Evolutionary conservation across 1,140 invertebrate species (phyloP).

Genomic region (Drosophila leontia): DNA sequence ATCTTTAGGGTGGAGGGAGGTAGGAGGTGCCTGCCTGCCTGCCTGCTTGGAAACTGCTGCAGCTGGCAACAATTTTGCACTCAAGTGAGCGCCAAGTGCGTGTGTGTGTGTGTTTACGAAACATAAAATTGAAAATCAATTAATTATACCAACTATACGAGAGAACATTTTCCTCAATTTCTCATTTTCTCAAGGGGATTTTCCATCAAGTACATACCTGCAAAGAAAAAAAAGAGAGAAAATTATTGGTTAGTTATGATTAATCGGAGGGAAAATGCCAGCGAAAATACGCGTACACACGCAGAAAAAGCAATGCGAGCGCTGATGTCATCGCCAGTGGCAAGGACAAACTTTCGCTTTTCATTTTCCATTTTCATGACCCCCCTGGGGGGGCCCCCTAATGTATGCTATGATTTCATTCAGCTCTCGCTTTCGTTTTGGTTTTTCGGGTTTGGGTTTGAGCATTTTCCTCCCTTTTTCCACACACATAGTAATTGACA

Average conservation of each 20-base stretch:
- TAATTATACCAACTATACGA: conserved; percentile 55
- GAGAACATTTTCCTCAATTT: conserved; percentile 19
- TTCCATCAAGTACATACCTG: conserved; percentile 53
- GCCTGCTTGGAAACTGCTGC: conserved; percentile 21
- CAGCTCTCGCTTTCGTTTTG: background rate
- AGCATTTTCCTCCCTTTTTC: background rate
- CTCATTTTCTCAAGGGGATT: conserved; percentile 4
- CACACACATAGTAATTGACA: conserved; percentile 65
- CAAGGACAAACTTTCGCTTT: conserved; percentile 76
- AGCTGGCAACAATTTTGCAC: conserved; percentile 70
- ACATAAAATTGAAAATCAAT: conserved; percentile 65
- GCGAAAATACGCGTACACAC: conserved; percentile 14
- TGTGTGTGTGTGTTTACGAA: conserved; percentile 28
- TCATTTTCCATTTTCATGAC: conserved; percentile 6
- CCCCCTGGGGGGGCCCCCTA: conserved; percentile 37
- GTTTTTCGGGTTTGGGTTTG: background rate
- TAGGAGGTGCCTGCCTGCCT: background rate
- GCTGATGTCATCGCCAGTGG: conserved; percentile 72
- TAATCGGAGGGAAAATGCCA: conserved; percentile 29
- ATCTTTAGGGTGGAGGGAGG: background rate
- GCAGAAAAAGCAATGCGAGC: conserved; percentile 27
- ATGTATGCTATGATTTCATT: conserved; percentile 63
- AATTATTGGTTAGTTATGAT: conserved; percentile 37
- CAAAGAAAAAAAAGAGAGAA: conserved; percentile 10
- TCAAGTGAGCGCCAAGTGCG: conserved; percentile 40